Percentiles rank a stretch among this genome's conserved stretches.
Evolutionary conservation across 1,140 invertebrate species (phyloP).

Genomic region (Pseudomyrmex pallidus): DNA sequence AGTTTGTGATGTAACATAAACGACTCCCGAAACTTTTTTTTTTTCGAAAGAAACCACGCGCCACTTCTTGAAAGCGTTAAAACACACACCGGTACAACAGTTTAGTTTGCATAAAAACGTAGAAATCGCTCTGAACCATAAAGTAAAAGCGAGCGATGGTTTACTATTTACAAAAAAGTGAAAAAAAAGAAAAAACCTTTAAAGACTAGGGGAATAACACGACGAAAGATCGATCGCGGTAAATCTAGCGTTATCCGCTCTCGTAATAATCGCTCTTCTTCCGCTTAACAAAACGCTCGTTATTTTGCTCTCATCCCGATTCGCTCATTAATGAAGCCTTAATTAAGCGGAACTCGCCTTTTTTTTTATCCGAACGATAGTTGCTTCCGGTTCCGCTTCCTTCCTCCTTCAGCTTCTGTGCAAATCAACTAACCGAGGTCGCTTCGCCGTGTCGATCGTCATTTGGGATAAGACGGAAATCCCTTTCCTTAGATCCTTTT

Average conservation of each 20-base stretch:
- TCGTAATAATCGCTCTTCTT: slow-evolving; percentile 2
- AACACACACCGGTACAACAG: neutral
- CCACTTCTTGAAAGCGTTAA: neutral
- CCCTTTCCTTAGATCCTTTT: no score
- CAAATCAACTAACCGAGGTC: slow-evolving; percentile 57
- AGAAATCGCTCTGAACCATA: neutral
- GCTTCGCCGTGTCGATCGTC: slow-evolving; percentile 2
- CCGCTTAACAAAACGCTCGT: slow-evolving; percentile 56
- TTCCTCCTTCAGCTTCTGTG: slow-evolving; percentile 69
- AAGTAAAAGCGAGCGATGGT: neutral
- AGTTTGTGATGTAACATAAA: neutral
- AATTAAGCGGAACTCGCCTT: slow-evolving; percentile 63
- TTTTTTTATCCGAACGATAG: slow-evolving; percentile 73
- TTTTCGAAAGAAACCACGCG: no score
- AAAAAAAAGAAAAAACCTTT: neutral
- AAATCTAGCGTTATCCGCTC: neutral
- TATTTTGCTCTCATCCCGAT: slow-evolving; percentile 38
- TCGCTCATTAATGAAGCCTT: slow-evolving; percentile 71
- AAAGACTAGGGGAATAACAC: neutral
- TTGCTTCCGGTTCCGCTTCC: slow-evolving; percentile 75
- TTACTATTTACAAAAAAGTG: neutral
- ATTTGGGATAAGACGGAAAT: neutral
- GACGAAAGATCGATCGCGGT: slow-evolving; percentile 24
- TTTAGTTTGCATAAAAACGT: neutral
- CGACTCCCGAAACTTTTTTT: no score